These are phyloP conservation scores for Brachypteracias leptosomus DNA, from an alignment of 2,113 vertebrate species.

Conservation along the genomic window DNA sequence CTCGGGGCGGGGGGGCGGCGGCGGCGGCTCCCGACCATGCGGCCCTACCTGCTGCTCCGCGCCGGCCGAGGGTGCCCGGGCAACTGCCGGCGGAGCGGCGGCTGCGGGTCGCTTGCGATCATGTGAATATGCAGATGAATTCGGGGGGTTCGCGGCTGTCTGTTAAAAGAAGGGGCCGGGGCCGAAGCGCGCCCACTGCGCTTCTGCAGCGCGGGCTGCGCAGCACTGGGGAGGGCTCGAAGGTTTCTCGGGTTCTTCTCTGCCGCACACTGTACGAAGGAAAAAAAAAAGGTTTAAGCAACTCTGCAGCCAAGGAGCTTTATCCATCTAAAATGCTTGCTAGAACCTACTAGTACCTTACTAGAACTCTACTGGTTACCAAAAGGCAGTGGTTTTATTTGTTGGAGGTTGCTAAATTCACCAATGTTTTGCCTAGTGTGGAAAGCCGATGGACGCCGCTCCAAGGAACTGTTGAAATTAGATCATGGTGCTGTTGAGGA, in stretches of 20 bases:
- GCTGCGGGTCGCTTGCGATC: not conserved
- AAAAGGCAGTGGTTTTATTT: not conserved
- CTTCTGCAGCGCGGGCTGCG: not conserved
- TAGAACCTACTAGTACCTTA: not conserved
- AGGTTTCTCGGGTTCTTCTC: not conserved
- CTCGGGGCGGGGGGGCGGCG: slow-evolving; percentile 42
- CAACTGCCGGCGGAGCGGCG: not conserved
- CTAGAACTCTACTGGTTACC: not conserved
- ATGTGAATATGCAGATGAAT: not conserved
- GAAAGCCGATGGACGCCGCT: not conserved
- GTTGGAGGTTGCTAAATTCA: not conserved
- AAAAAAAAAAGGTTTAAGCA: not conserved
- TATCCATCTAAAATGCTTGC: fast-evolving
- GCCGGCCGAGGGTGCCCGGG: not conserved
- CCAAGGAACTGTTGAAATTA: not conserved
- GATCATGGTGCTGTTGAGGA: not conserved
- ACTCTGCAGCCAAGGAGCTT: not conserved
- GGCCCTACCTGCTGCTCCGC: slow-evolving; percentile 48
- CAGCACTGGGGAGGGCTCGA: not conserved
- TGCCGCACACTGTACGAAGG: not conserved
- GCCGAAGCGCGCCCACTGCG: not conserved
- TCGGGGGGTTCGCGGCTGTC: not conserved
- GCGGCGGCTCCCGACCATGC: slow-evolving; percentile 18
- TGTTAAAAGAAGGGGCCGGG: not conserved
- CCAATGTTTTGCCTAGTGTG: not conserved